phyloP scores from a whole-genome alignment of 2,113 vertebrate genomes.

The Oceanites oceanicus region DNA sequence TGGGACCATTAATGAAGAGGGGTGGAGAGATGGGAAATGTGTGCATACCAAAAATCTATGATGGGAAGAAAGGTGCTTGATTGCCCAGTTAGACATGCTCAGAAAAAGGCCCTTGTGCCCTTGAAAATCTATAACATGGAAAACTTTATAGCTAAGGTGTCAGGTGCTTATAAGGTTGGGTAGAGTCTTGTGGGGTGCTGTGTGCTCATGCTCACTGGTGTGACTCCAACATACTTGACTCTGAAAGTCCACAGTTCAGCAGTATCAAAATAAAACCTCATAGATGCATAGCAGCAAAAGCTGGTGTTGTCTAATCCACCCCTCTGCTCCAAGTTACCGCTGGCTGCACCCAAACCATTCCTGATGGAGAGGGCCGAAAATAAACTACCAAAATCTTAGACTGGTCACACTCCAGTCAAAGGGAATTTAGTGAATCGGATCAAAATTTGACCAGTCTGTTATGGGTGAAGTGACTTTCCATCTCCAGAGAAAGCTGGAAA shows the following conservation, averaged over 20 bases:
- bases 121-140: background rate
- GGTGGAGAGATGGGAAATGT: background rate
- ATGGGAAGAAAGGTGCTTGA: background rate
- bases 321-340: background rate
- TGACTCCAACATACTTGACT: background rate
- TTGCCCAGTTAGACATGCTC: background rate
- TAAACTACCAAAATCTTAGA: background rate
- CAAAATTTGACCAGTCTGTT: background rate
- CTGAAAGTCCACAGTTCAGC: background rate
- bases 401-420: background rate
- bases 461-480: background rate
- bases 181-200: background rate
- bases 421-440: background rate
- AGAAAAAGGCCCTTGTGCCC: background rate
- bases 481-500: background rate
- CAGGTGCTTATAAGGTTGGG: background rate
- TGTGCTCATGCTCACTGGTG: background rate
- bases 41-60: background rate
- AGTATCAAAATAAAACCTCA: background rate
- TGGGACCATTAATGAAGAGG: background rate
- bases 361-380: background rate
- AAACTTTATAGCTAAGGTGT: background rate
- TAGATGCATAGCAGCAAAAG: background rate
- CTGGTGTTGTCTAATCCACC: background rate
- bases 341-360: background rate